phyloP scores from a whole-genome alignment of 2,888 invertebrate genomes.

The Microdon myrmicae region DNA sequence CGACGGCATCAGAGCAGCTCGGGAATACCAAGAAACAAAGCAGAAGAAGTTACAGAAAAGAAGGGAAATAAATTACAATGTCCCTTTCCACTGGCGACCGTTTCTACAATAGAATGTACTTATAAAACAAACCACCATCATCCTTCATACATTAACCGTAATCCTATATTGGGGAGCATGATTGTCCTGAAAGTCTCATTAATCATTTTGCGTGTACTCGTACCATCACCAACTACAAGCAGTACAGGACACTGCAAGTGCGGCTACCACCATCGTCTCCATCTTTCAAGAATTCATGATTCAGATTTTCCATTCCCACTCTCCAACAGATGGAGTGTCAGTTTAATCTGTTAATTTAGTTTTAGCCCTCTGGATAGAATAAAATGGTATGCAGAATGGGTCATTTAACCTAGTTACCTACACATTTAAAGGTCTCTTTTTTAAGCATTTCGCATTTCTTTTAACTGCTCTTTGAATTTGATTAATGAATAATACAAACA shows the following conservation, averaged over 20 bases:
- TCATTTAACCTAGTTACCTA: slow-evolving; percentile 43
- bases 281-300: slow-evolving; percentile 22
- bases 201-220: slow-evolving; percentile 50
- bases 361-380: slow-evolving; percentile 27
- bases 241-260: slow-evolving; percentile 36
- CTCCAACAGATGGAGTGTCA: slow-evolving; percentile 30
- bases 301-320: slow-evolving; percentile 20
- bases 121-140: slow-evolving; percentile 21
- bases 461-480: slow-evolving; percentile 23
- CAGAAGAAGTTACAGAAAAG: slow-evolving; percentile 28
- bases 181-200: slow-evolving; percentile 52
- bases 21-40: slow-evolving; percentile 24
- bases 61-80: slow-evolving; percentile 44
- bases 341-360: slow-evolving; percentile 52
- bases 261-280: too few species aligned
- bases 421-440: slow-evolving; percentile 19
- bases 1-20: too few species aligned
- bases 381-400: slow-evolving; percentile 28
- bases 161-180: slow-evolving; percentile 52
- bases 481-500: slow-evolving; percentile 40
- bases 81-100: not conserved
- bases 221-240: not conserved
- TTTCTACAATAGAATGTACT: not conserved
- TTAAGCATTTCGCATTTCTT: slow-evolving; percentile 4
- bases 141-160: slow-evolving; percentile 50